Conservation (phyloP, 2,888 invertebrate species). For the Callyntrura guangdongensis region DNA sequence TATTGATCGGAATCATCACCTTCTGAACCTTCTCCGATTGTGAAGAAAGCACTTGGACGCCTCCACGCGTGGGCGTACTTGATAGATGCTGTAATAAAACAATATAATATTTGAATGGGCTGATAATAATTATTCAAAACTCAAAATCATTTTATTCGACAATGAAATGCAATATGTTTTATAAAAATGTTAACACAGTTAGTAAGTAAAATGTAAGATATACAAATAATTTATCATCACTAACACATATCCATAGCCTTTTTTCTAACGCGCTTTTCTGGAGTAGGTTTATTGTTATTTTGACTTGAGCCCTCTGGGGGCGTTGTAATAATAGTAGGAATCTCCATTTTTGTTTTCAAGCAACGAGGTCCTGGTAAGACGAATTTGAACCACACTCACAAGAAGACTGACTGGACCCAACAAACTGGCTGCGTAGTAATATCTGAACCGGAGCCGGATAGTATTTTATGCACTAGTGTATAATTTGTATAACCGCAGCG, state of each 20-base stretch:
- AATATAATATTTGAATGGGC: neutral
- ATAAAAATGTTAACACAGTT: too few species aligned
- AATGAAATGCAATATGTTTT: too few species aligned
- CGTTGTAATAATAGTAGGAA: slow-evolving; percentile 58
- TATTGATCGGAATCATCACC: slow-evolving; percentile 83
- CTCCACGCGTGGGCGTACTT: slow-evolving; percentile 79
- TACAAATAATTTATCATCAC: slow-evolving; percentile 2
- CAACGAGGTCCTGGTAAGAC: neutral
- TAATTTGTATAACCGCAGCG: too few species aligned
- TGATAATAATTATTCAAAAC: too few species aligned
- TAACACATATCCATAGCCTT: slow-evolving; percentile 65
- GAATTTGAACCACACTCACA: neutral
- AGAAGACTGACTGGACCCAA: neutral
- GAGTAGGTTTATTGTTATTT: slow-evolving; percentile 10
- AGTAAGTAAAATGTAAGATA: too few species aligned
- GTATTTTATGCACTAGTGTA: too few species aligned
- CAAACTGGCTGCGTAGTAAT: neutral
- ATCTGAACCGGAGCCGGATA: too few species aligned
- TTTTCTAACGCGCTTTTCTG: slow-evolving; percentile 45
- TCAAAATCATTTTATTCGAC: too few species aligned
- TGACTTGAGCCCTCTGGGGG: slow-evolving; percentile 23
- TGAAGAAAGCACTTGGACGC: slow-evolving; percentile 84
- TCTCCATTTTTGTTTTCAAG: slow-evolving; percentile 17
- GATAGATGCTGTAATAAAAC: slow-evolving; percentile 69
- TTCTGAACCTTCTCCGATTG: slow-evolving; percentile 83